A percentile compares a stretch with the other conserved stretches of the same genome.
phyloP scores from a whole-genome alignment of 2,113 vertebrate species.

The Galemys pyrenaicus region DNA sequence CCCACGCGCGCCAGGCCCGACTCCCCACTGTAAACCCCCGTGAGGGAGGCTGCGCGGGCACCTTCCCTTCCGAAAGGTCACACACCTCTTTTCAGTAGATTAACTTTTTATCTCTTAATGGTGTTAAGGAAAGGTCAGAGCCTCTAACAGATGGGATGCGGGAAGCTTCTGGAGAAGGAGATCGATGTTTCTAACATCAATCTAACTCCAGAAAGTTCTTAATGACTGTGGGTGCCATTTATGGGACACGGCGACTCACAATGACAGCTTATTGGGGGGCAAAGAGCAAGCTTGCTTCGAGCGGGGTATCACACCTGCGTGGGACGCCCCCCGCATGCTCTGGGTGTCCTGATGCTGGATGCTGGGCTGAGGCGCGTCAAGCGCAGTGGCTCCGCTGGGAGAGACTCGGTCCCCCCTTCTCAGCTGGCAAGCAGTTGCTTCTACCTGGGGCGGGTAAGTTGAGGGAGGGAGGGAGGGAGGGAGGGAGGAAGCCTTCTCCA shows the following conservation, averaged over 20 bases:
- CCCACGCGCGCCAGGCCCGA: no score
- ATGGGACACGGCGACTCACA: neutral
- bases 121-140: constrained; percentile 88
- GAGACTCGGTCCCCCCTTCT: no score
- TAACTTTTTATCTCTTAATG: constrained; percentile 91
- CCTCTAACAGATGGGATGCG: constrained; percentile 87
- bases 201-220: constrained; percentile 81
- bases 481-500: neutral
- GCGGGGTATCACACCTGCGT: neutral
- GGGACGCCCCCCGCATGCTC: no score
- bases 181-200: constrained; percentile 82
- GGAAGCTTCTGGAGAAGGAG: constrained; percentile 84
- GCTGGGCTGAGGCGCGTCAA: neutral
- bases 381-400: neutral
- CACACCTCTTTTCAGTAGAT: constrained; percentile 90
- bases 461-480: neutral
- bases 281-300: neutral
- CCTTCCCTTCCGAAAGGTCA: constrained; percentile 91
- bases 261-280: neutral
- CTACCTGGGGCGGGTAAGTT: rapidly evolving
- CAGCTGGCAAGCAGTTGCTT: neutral
- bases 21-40: no score
- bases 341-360: rapidly evolving
- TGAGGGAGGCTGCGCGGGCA: no score
- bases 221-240: constrained; percentile 64